These are phyloP conservation scores for Shargacucullia verbasci DNA, from an alignment of 2,888 invertebrate genomes.

Conservation along the genomic window DNA sequence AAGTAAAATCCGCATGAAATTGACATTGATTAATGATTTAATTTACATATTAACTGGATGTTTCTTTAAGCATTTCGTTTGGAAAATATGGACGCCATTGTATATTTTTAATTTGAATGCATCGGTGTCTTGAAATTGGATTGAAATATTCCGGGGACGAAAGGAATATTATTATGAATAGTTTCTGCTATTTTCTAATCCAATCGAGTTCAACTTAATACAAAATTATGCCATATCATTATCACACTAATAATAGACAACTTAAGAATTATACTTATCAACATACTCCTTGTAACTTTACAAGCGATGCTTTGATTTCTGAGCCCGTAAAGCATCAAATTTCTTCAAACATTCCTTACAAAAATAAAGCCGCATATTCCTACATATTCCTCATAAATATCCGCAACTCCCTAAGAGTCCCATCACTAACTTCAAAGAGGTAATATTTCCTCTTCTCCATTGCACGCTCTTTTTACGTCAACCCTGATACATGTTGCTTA, in stretches of 20 bases:
- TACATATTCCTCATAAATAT: conserved; percentile 1
- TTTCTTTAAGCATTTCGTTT: conserved; percentile 40
- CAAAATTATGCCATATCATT: no score
- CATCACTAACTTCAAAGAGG: conserved; percentile 45
- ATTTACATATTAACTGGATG: conserved; percentile 49
- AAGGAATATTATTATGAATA: conserved; percentile 2
- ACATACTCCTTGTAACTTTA: no score
- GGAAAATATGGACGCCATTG: not conserved
- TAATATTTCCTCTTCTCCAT: conserved; percentile 44
- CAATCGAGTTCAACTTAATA: not conserved
- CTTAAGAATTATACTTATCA: no score
- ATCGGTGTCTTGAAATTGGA: conserved; percentile 22
- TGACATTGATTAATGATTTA: conserved; percentile 43
- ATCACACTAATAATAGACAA: no score
- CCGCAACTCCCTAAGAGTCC: conserved; percentile 9
- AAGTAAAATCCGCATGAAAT: conserved; percentile 33
- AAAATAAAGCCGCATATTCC: no score
- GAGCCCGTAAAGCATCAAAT: no score
- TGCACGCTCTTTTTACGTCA: conserved; percentile 50
- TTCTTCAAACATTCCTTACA: no score
- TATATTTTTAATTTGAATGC: conserved; percentile 32
- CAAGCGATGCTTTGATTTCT: no score
- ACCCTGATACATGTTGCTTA: conserved; percentile 54
- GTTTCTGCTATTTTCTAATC: not conserved
- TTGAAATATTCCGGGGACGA: conserved; percentile 4